Evolutionary conservation across 2,797 vertebrate species (phyloP).

Genomic region (Ctenopoma multispine): DNA sequence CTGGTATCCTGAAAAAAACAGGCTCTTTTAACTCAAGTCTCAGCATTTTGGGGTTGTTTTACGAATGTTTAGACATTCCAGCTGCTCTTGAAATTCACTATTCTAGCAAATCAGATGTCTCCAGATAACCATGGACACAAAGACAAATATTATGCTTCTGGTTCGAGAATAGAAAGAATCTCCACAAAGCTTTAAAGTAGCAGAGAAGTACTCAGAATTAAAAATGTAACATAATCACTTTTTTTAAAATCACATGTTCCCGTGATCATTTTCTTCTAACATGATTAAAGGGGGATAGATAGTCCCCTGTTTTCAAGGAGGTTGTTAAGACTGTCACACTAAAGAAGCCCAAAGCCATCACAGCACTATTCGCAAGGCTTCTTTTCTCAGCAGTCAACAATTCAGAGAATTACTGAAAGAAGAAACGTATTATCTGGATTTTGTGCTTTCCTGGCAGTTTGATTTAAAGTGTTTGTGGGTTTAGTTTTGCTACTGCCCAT

Average conservation of each 20-base stretch:
- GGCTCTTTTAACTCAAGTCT: neutral
- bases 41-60: too few relatives aligned
- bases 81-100: conserved; percentile 11
- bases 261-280: conserved; percentile 43
- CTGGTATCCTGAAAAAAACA: too few relatives aligned
- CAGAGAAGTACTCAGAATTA: conserved; percentile 36
- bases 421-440: conserved; percentile 39
- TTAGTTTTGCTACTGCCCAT: conserved; percentile 41
- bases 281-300: conserved; percentile 42
- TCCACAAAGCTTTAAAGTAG: neutral
- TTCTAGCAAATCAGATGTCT: conserved; percentile 14
- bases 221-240: conserved; percentile 41
- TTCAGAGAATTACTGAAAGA: conserved; percentile 56
- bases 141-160: conserved; percentile 31
- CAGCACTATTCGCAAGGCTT: conserved; percentile 23
- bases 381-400: conserved; percentile 40
- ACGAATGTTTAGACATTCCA: too few relatives aligned
- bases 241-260: conserved; percentile 24
- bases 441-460: conserved; percentile 26
- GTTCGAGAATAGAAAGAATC: neutral
- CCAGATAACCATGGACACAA: conserved; percentile 12
- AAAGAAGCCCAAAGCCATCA: conserved; percentile 20
- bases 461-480: conserved; percentile 40
- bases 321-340: conserved; percentile 46
- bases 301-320: conserved; percentile 20